phyloP scores from a whole-genome alignment of 2,113 vertebrate genomes.

The Buteo buteo region DNA sequence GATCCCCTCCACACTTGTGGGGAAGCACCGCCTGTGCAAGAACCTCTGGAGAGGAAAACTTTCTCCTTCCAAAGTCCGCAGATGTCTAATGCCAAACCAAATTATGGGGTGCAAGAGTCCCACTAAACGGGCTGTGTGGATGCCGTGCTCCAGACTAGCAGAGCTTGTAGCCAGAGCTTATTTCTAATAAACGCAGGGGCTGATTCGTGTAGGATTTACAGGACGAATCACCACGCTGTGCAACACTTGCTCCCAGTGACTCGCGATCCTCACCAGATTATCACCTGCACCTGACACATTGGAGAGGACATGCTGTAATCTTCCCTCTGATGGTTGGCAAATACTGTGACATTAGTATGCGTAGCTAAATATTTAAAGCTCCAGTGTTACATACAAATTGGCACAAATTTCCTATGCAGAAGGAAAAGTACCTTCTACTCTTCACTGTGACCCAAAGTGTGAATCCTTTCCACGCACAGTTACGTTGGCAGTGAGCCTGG shows the following conservation, averaged over 20 bases:
- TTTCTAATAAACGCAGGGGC: not conserved
- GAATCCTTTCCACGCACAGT: not conserved
- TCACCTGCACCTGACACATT: not conserved
- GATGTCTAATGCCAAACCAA: not conserved
- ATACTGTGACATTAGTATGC: not conserved
- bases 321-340: not conserved
- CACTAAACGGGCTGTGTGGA: not conserved
- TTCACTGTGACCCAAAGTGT: not conserved
- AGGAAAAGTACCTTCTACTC: not conserved
- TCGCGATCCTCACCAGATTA: not conserved
- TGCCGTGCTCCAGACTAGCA: not conserved
- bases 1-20: accelerated
- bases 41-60: not conserved
- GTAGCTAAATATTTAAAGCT: not conserved
- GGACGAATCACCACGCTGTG: not conserved
- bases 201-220: not conserved
- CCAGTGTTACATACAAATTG: not conserved
- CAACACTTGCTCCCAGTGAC: not conserved
- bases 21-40: not conserved
- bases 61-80: not conserved
- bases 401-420: not conserved
- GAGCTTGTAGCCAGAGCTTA: not conserved
- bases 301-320: not conserved
- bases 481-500: not conserved
- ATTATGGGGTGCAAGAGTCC: not conserved